Conservation (phyloP, 2,113 vertebrate species). For the Seriola rivoliana region DNA sequence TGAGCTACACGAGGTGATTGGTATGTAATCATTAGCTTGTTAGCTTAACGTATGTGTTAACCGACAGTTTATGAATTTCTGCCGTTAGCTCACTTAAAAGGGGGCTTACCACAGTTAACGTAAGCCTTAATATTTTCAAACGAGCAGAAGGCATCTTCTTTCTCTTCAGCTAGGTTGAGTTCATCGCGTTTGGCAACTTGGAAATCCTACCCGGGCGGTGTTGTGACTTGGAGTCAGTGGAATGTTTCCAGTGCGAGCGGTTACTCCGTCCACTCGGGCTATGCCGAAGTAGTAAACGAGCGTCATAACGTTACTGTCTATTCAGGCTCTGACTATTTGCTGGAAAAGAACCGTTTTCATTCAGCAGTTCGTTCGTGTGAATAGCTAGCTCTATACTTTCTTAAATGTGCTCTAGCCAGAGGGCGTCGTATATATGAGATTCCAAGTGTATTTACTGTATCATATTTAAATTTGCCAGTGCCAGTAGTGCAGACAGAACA, state of each 20-base stretch:
- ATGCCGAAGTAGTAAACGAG: constrained; percentile 39
- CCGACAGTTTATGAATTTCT: constrained; percentile 21
- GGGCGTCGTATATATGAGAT: not conserved
- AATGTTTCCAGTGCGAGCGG: constrained; percentile 19
- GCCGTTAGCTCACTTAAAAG: not conserved
- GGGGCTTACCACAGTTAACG: not conserved
- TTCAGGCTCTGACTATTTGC: constrained; percentile 54
- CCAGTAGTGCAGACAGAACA: not conserved
- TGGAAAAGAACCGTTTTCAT: constrained; percentile 46
- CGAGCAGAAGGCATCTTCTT: constrained; percentile 44
- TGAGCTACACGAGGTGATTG: constrained; percentile 97
- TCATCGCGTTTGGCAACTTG: constrained; percentile 10
- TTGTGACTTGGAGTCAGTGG: constrained; percentile 41
- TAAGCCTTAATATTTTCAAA: not conserved
- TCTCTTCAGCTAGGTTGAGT: constrained; percentile 26
- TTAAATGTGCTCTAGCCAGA: not conserved
- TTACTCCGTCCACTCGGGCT: constrained; percentile 53
- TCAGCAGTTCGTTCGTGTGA: not conserved
- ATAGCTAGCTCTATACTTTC: constrained; percentile 1
- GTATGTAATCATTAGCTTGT: constrained; percentile 84
- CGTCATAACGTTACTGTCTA: not conserved
- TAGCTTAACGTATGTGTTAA: constrained; percentile 49
- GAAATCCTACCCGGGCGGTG: constrained; percentile 61
- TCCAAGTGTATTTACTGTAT: not conserved
- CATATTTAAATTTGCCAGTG: not conserved